Evolutionary conservation across 2,888 invertebrate genomes (phyloP), one percentile per base, ranked within the genome.

Genomic region (Steinernema carpocapsae): DNA sequence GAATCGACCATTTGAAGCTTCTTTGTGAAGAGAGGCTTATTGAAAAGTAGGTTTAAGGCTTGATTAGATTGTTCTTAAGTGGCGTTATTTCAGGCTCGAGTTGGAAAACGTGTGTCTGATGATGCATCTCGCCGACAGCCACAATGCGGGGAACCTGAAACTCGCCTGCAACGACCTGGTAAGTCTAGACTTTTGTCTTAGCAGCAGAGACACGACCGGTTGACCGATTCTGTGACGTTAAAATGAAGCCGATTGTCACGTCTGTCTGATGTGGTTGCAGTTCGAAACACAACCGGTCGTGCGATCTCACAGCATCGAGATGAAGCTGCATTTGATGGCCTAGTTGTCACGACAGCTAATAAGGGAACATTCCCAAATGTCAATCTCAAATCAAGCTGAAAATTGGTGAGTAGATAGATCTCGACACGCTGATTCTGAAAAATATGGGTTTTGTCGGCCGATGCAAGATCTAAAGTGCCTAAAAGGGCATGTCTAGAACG

Each of bases 21-120:
- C 73, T 81, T 0, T 85, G 86, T 71, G 85, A 87, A 48, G 82
- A 85, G 52, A 78, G 78, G 46, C 76, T 87, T 22, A 78, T 82
- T 22, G 45, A 52, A n/a, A 75, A 52, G 75, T 76, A 73, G 29
- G 73, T 74, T n/a, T n/a, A n/a, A n/a, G n/a, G n/a, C 48, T 26
- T 17, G 19, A 37, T 64, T 42, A 19, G 14, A 74, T 32, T 17
- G 3, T 70, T 29, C 0, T 72, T 72, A 17, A 17, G 77, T 37
- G 43, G 19, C 17, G 17, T 19, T 10, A 71, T 45, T 19, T 71
- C 37, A 84, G 85, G 42, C 76, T 84, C 22, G 71, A 59, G 43
- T 59, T 75, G n/a, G 70, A 72, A 14, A 87, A 83, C 70, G 85
- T 85, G 0, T 79, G 86, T 14, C 78, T 80, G n/a, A 82, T 83